Conservation (phyloP, 2,113 vertebrate genomes). For the Lamprologus ornatipinnis region DNA sequence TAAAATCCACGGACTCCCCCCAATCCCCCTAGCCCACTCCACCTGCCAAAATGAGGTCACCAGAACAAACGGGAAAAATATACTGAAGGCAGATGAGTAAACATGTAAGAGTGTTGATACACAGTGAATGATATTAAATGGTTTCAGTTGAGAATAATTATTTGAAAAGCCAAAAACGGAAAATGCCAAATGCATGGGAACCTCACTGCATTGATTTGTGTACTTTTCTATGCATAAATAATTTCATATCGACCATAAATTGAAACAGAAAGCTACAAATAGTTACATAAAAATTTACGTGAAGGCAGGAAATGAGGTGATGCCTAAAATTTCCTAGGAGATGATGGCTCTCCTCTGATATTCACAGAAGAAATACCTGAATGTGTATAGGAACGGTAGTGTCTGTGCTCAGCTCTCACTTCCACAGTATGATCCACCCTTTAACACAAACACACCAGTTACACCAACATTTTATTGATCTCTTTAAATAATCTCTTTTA, state of each 20-base stretch:
- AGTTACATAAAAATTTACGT: background rate
- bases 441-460: background rate
- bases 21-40: background rate
- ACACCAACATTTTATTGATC: background rate
- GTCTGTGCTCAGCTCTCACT: background rate
- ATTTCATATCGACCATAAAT: background rate
- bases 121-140: background rate
- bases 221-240: background rate
- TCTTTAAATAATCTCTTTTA: background rate
- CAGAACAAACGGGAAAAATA: background rate
- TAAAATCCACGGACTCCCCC: background rate
- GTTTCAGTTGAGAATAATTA: background rate
- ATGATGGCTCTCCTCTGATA: background rate
- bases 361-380: background rate
- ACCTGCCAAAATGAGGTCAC: background rate
- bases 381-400: background rate
- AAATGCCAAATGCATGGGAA: background rate
- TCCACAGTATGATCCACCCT: background rate
- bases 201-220: background rate
- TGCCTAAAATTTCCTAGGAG: background rate
- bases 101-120: background rate
- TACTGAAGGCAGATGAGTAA: background rate
- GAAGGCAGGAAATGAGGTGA: background rate
- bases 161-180: background rate
- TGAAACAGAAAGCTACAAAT: background rate